Conservation (phyloP, 2,797 vertebrate species). For the Epinephelus awoara region DNA sequence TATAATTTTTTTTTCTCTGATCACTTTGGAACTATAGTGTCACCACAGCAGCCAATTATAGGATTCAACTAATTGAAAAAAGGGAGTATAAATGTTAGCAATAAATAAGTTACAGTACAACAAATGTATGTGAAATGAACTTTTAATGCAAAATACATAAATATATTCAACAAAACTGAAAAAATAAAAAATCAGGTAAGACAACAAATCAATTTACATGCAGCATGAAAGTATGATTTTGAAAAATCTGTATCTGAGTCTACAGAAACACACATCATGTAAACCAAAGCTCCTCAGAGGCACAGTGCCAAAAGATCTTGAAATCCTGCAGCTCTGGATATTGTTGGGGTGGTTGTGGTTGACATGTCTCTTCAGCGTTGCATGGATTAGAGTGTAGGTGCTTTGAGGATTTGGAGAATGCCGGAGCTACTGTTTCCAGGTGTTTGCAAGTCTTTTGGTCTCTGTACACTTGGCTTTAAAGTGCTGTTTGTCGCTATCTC, state of each 20-base stretch:
- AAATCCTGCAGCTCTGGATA: slow-evolving; percentile 49
- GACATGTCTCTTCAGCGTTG: slow-evolving; percentile 44
- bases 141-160: not conserved
- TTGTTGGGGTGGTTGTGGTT: slow-evolving; percentile 40
- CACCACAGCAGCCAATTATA: not conserved
- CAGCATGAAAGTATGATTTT: not conserved
- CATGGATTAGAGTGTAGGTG: slow-evolving; percentile 50
- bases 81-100: not conserved
- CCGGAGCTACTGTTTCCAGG: slow-evolving; percentile 21
- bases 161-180: not conserved
- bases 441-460: slow-evolving; percentile 3
- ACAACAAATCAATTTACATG: not conserved
- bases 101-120: not conserved
- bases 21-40: not conserved
- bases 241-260: not conserved
- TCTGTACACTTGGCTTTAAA: slow-evolving; percentile 31
- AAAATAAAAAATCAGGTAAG: not conserved
- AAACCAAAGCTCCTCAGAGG: slow-evolving; percentile 31
- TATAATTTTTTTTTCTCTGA: not conserved
- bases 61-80: not conserved
- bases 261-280: slow-evolving; percentile 26
- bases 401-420: slow-evolving; percentile 63
- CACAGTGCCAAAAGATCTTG: slow-evolving; percentile 29
- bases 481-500: slow-evolving; percentile 12
- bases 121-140: not conserved